Base-by-base conservation (phyloP, 2,888 invertebrate species). In the Arrhopalites spinosus region DNA sequence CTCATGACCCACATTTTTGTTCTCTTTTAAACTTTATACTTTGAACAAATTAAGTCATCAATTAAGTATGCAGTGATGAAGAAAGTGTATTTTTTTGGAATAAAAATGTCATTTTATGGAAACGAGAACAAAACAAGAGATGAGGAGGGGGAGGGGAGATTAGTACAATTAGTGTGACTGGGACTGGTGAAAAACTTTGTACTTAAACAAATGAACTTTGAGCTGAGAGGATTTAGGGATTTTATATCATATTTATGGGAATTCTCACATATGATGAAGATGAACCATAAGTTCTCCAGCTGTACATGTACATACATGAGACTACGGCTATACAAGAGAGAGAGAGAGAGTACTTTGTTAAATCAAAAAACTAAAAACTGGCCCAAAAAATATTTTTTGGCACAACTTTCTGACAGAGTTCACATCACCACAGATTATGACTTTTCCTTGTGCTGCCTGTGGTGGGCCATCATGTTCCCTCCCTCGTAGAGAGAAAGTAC, bases 201-300 rank as follows among this genome's bases (percentile, higher is more conserved):
- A 59, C 59, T 59, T 59, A 59, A 59, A 59, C 59, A 59, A 59
- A 59, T 59, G 59, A 59, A 59, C 25, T 59, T 59, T 27, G 59
- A 25, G 25, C 25, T 59, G 23, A 59, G 8, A 20, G n/a, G 23
- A n/a, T 53, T 53, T 53, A 5, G 8, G n/a, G 25, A 59, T 25
- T 25, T 59, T 25, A 23, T 23, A 20, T 27, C 25, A 15, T 25
- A 59, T 25, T 59, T 25, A 20, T 17, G 8, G 3, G n/a, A 50
- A 15, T 50, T 15, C 50, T 50, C 50, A 50, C 50, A n/a, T 20
- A n/a, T 50, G 50, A 50, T 20, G 15, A 15, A n/a, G n/a, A n/a
- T n/a, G n/a, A n/a, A n/a, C n/a, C n/a, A n/a, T n/a, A n/a, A n/a
- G n/a, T n/a, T n/a, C n/a, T n/a, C n/a, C n/a, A n/a, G n/a, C n/a